Evolutionary conservation across 2,888 invertebrate genomes (phyloP), one percentile per base, ranked within the genome.

Genomic region (Dynastes maya): DNA sequence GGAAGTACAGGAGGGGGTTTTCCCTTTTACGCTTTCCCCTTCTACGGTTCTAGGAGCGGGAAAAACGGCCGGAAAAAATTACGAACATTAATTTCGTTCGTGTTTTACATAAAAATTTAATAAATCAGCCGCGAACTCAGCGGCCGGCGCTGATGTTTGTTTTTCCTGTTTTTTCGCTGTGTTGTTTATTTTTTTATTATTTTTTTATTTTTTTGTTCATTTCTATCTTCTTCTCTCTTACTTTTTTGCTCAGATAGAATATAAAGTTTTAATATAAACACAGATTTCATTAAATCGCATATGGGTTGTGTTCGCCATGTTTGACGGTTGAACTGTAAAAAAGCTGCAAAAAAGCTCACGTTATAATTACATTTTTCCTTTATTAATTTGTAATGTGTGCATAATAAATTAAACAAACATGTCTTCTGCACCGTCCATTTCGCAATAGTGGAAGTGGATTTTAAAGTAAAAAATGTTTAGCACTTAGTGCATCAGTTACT

Each of bases 71-170:
- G 32, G 55, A 67, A 67, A 76, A 76, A 76, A 64, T 65, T 64
- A 67, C 64, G 32, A 55, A 40, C 64, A 64, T 76, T 64, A 53
- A 76, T 64, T 76, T 63, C 58, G 75, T 9, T 22, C 74, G 16
- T 16, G 67, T 63, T 76, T 76, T 76, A 76, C 76, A 76, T 76
- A 76, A 67, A 76, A 76, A 76, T 64, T 64, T 76, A 76, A 76
- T 76, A 76, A 76, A 76, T 76, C 76, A 76, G 53, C 49, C 6
- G 49, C 67, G 27, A 67, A 64, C 64, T n/a, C 29, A n/a, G 29
- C 22, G 16, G 37, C 32, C 32, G 5, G 32, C n/a, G 8, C 6
- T 9, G 32, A n/a, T 55, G 40, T 58, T 61, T 72, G 22, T 58
- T 37, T 72, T 67, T 67, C 16, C 16, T 67, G 32, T 45, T 67